Evolutionary conservation across 2,888 invertebrate genomes (phyloP).

Genomic region (Drosophila prolongata): DNA sequence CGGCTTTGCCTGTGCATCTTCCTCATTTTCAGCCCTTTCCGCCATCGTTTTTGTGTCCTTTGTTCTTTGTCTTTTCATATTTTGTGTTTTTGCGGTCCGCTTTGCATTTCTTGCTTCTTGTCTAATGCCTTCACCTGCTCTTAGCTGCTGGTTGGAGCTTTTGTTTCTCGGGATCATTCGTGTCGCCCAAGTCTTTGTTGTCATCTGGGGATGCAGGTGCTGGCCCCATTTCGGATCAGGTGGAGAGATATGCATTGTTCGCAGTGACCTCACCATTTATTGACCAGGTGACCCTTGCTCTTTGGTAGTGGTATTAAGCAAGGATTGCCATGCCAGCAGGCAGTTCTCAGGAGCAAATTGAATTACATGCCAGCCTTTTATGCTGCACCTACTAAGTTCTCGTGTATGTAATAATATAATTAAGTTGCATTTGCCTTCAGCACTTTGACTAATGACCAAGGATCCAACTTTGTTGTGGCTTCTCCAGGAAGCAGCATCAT

Average conservation of each 20-base stretch:
- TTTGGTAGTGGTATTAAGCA: background rate
- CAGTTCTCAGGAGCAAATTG: constrained; percentile 19
- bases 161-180: constrained; percentile 42
- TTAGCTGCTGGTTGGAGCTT: constrained; percentile 32
- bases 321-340: constrained; percentile 7
- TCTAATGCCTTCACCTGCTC: constrained; percentile 55
- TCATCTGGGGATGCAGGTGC: constrained; percentile 57
- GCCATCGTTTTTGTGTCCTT: constrained; percentile 3
- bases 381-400: background rate
- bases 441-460: constrained; percentile 46
- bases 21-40: constrained; percentile 9
- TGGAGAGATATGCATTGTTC: constrained; percentile 19
- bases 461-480: constrained; percentile 27
- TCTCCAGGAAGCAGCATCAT: constrained; percentile 28
- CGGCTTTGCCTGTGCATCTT: constrained; percentile 62
- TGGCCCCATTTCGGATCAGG: constrained; percentile 32
- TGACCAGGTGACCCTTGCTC: constrained; percentile 17
- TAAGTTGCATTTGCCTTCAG: constrained; percentile 43
- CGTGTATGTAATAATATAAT: constrained; percentile 38
- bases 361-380: constrained; percentile 26
- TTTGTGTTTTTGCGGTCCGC: constrained; percentile 45
- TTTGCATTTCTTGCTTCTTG: constrained; percentile 45
- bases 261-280: constrained; percentile 24
- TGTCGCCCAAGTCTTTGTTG: constrained; percentile 67
- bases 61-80: constrained; percentile 39